These are phyloP conservation scores for Samia ricini DNA, from an alignment of 1,140 invertebrate genomes.

Conservation along the genomic window DNA sequence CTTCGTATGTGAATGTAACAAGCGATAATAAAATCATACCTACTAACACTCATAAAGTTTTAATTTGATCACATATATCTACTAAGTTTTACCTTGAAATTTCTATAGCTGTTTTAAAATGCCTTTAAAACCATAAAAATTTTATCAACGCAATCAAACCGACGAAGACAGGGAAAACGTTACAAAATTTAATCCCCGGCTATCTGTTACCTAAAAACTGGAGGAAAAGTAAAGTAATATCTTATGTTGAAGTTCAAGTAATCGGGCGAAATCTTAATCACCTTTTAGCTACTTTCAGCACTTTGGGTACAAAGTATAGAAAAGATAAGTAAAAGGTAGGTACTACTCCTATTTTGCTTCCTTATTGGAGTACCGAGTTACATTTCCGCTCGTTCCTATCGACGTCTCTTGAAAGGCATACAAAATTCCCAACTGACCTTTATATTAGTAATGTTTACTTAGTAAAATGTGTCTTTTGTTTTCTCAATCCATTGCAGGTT, in stretches of 20 bases:
- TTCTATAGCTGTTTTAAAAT: not conserved
- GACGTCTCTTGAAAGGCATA: slow-evolving; percentile 20
- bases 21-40: slow-evolving; percentile 9
- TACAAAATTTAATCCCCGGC: slow-evolving; percentile 10
- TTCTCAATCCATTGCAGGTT: not conserved
- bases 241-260: slow-evolving; percentile 30
- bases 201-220: slow-evolving; percentile 13
- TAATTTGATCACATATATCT: not conserved
- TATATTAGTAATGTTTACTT: slow-evolving; percentile 11
- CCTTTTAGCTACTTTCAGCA: slow-evolving; percentile 32
- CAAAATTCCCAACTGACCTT: slow-evolving; percentile 24
- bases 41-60: not conserved
- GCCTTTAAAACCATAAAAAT: not conserved
- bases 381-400: slow-evolving; percentile 16
- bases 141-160: not conserved
- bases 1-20: not conserved
- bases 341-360: too few relatives aligned
- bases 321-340: slow-evolving; percentile 29
- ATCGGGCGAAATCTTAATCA: slow-evolving; percentile 38
- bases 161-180: slow-evolving; percentile 5
- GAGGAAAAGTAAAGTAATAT: slow-evolving; percentile 30
- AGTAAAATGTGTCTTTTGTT: slow-evolving; percentile 3
- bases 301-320: slow-evolving; percentile 31
- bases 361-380: slow-evolving; percentile 20
- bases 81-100: not conserved